These are phyloP conservation scores for Melinaea marsaeus DNA, from an alignment of 2,888 invertebrate species.

Conservation along the genomic window DNA sequence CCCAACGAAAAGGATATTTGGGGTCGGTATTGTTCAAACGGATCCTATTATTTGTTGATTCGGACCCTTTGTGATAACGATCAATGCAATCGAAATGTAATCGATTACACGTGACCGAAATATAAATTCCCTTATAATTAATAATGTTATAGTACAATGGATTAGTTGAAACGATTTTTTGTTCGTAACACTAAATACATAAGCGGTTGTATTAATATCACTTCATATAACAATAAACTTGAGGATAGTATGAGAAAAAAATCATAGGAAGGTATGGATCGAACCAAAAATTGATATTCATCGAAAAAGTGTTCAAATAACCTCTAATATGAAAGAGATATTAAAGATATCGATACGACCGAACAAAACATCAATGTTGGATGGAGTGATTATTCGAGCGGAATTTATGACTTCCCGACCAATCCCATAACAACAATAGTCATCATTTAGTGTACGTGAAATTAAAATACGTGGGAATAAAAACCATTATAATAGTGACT, in stretches of 20 bases:
- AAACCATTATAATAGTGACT: conserved; percentile 21
- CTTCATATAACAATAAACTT: no score
- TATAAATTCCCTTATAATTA: conserved; percentile 13
- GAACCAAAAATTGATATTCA: not conserved
- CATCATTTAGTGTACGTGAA: conserved; percentile 31
- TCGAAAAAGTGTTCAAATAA: conserved; percentile 21
- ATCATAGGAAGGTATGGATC: no score
- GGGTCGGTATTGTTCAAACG: conserved; percentile 31
- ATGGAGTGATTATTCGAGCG: conserved; percentile 45
- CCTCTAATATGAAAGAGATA: conserved; percentile 21
- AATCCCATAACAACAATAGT: conserved; percentile 46
- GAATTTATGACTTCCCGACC: conserved; percentile 50
- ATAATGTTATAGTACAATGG: conserved; percentile 19
- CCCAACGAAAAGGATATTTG: not conserved
- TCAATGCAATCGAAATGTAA: conserved; percentile 29
- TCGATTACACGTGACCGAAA: conserved; percentile 15
- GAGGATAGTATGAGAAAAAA: no score
- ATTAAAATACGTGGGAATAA: conserved; percentile 31
- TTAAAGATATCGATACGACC: conserved; percentile 14
- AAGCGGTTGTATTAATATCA: not conserved
- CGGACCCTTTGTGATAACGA: conserved; percentile 29
- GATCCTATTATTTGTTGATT: conserved; percentile 26
- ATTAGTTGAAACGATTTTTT: conserved; percentile 12
- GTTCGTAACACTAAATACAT: not conserved
- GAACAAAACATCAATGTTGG: conserved; percentile 20